phyloP scores from a whole-genome alignment of 2,113 vertebrate species.

The Jacana jacana region DNA sequence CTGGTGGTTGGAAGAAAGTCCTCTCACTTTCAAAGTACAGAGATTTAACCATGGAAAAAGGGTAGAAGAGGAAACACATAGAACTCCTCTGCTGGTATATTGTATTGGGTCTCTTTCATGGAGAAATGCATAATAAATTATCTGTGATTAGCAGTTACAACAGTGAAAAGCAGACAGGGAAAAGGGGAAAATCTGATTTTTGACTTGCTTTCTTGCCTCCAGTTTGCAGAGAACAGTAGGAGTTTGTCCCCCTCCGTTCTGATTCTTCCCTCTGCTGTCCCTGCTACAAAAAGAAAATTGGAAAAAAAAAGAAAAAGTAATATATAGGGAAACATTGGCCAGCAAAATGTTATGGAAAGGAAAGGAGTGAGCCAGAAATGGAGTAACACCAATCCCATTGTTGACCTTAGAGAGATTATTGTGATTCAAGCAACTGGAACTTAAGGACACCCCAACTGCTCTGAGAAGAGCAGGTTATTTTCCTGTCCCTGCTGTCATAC shows the following conservation, averaged over 20 bases:
- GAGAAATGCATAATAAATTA: not conserved
- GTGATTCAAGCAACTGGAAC: not conserved
- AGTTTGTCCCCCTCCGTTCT: not conserved
- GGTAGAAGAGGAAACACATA: not conserved
- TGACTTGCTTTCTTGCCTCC: not conserved
- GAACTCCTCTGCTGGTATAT: not conserved
- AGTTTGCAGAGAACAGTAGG: not conserved
- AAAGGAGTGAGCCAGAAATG: not conserved
- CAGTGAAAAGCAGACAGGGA: not conserved
- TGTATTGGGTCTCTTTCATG: not conserved
- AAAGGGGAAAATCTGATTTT: not conserved
- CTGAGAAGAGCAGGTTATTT: not conserved
- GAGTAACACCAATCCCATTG: not conserved
- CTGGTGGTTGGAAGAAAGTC: not conserved
- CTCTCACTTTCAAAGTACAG: not conserved
- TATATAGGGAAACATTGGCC: not conserved
- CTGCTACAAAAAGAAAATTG: not conserved
- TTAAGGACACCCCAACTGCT: not conserved
- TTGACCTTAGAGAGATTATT: not conserved
- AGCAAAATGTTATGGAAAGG: not conserved
- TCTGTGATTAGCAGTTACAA: rapidly evolving
- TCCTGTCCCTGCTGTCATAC: not conserved
- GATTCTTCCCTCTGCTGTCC: not conserved
- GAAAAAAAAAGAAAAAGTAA: not conserved
- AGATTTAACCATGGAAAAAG: not conserved